phyloP scores from a whole-genome alignment of 2,113 vertebrate genomes.

The Camelus bactrianus region DNA sequence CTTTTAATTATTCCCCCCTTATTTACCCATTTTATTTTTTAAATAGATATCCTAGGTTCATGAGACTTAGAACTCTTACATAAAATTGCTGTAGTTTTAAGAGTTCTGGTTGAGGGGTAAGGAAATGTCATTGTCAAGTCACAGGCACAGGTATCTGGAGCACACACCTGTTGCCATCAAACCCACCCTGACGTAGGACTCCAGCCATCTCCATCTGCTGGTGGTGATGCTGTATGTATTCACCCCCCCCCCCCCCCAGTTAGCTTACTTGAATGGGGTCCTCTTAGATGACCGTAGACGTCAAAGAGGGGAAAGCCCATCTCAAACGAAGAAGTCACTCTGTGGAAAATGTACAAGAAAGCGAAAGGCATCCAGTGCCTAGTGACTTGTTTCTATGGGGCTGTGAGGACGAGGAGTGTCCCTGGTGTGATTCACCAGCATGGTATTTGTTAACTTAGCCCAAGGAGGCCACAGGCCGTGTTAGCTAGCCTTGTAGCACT shows the following conservation, averaged over 20 bases:
- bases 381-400: not conserved
- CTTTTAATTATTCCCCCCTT: not conserved
- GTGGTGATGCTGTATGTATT: rapidly evolving
- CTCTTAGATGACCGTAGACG: not conserved
- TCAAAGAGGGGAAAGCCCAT: not conserved
- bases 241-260: not conserved
- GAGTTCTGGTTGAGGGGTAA: not conserved
- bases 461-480: not conserved
- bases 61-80: not conserved
- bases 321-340: not conserved
- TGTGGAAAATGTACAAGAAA: not conserved
- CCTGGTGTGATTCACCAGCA: slow-evolving; percentile 52
- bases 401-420: not conserved
- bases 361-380: not conserved
- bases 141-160: not conserved
- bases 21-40: not conserved
- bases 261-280: not conserved
- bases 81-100: not conserved
- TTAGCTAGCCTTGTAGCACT: not conserved
- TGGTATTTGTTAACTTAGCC: slow-evolving; percentile 28
- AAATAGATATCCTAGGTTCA: not conserved
- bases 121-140: not conserved
- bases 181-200: not conserved
- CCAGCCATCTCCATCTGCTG: not conserved
- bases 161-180: not conserved